These are phyloP conservation scores for Aphelenchoides fujianensis DNA, from an alignment of 1,140 invertebrate species.

Conservation along the genomic window DNA sequence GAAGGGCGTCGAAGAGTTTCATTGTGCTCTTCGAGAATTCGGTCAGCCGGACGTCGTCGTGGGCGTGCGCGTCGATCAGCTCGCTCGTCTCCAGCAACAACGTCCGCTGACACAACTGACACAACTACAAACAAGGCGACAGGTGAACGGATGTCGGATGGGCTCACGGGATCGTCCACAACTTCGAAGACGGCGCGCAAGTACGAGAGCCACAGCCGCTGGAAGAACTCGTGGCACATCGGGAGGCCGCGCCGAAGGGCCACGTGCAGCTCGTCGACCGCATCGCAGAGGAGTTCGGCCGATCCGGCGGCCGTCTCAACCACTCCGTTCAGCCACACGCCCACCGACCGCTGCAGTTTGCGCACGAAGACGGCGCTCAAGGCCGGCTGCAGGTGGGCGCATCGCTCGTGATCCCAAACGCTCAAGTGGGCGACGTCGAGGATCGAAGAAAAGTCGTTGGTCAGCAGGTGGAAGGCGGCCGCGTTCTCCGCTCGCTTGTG, in stretches of 20 bases:
- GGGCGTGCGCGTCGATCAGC: neutral
- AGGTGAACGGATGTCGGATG: neutral
- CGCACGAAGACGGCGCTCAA: conserved; percentile 20
- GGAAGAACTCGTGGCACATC: conserved; percentile 33
- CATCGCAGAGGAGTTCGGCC: conserved; percentile 12
- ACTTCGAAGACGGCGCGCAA: conserved; percentile 20
- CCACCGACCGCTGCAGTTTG: conserved; percentile 20
- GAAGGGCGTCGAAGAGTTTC: conserved; percentile 40
- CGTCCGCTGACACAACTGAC: neutral
- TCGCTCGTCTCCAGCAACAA: neutral
- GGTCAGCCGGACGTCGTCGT: conserved; percentile 6
- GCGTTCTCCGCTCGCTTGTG: neutral
- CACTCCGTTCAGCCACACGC: conserved; percentile 28
- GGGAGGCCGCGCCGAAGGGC: neutral
- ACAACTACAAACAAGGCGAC: conserved; percentile 9
- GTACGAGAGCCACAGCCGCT: conserved; percentile 29
- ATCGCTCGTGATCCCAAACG: conserved; percentile 27
- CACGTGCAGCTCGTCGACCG: conserved; percentile 29
- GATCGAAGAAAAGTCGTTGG: conserved; percentile 20
- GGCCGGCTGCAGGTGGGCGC: neutral
- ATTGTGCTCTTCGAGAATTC: conserved; percentile 35
- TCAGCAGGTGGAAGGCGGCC: conserved; percentile 7
- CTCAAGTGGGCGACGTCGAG: conserved; percentile 30
- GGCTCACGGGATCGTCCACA: conserved; percentile 31
- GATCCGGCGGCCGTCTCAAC: neutral